Percentiles rank a stretch among this genome's conserved stretches.
phyloP scores from a whole-genome alignment of 2,113 vertebrate species.

The Boleophthalmus pectinirostris region DNA sequence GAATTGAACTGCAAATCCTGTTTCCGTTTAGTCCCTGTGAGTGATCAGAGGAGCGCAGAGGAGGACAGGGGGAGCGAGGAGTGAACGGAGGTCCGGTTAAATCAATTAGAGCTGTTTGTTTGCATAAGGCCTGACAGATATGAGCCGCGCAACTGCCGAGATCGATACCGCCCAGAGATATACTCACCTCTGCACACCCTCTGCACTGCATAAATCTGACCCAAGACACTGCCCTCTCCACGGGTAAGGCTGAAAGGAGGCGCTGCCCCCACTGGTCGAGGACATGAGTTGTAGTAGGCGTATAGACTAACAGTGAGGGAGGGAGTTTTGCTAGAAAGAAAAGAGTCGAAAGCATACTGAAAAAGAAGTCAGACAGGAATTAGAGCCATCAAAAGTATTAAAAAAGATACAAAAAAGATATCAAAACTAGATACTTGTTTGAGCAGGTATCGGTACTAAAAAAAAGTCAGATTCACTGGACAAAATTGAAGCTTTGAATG shows the following conservation, averaged over 20 bases:
- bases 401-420: no score
- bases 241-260: background rate
- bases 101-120: constrained; percentile 4
- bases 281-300: background rate
- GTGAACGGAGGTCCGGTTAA: background rate
- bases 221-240: background rate
- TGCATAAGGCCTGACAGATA: constrained; percentile 2
- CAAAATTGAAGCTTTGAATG: no score
- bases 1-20: background rate
- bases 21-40: background rate
- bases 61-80: background rate
- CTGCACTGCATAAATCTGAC: background rate
- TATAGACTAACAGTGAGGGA: background rate
- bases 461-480: no score
- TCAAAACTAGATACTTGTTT: no score
- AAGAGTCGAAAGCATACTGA: no score
- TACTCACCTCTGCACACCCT: background rate
- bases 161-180: background rate
- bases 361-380: no score
- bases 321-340: no score
- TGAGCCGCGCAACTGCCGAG: background rate
- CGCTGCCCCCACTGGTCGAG: background rate
- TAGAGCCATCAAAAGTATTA: no score
- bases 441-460: no score
- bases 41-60: background rate